Evolutionary conservation across 2,888 invertebrate species (phyloP), one percentile per base, ranked within the genome.

Genomic region (Anaspis maculata): DNA sequence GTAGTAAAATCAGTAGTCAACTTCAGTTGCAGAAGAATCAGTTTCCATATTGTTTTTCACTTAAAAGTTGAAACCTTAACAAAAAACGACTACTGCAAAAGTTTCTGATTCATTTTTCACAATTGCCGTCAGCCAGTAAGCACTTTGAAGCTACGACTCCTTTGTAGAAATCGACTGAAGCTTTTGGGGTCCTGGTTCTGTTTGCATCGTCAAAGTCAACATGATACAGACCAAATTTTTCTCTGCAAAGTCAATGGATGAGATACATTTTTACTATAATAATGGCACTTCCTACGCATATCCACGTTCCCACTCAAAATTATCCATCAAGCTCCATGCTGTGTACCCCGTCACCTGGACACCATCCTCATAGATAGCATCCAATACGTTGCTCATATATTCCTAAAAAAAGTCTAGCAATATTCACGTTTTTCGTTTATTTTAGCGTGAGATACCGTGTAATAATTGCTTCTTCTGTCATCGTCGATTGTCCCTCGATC

Each of bases 171-270:
- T 19, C 9, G 9, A 9, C 19, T 19, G 19, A 19, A 19, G 19
- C 19, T 54, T 83, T 79, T 0, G 79, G 71, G 0, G 69, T 74
- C 16, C 32, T 26, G n/a, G 32, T 6, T 13, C 32, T 26, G 4
- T 32, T 13, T n/a, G 72, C 67, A 45, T 72, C 73, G 1, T 62
- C 56, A 54, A 79, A 80, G 52, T 86, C 74, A 1, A 85, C 79
- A 47, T 73, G 66, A 45, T 76, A 77, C 1, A 85, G 49, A 3
- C 85, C 85, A 60, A 80, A 84, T 51, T 71, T 73, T 42, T 71
- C 69, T 5, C 78, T 79, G 32, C 72, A 29, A 32, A 27, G 13
- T 23, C 19, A 13, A 24, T 13, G 24, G 10, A 24, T 24, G 10
- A 9, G 10, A 10, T 10, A 9, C 24, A 24, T 9, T 7, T 9